These are phyloP conservation scores for Podargus strigoides DNA, from an alignment of 2,797 vertebrate genomes.

Conservation along the genomic window DNA sequence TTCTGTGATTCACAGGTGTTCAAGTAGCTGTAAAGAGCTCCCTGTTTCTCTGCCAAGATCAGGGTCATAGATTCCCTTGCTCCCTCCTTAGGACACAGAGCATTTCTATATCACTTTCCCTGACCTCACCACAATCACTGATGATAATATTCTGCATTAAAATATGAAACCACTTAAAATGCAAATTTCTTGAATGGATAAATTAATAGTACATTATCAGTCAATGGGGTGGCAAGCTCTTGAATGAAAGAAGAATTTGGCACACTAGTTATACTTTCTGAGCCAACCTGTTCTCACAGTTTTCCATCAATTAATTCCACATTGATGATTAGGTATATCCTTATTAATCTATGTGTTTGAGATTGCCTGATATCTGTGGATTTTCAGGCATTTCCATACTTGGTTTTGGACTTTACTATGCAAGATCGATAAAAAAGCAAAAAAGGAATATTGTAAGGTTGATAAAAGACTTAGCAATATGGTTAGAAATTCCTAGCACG, in stretches of 20 bases:
- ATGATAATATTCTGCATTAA: neutral
- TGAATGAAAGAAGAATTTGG: neutral
- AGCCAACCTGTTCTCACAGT: neutral
- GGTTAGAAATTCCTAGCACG: conserved; percentile 16
- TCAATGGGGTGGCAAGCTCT: neutral
- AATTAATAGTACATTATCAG: neutral
- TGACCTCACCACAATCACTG: neutral
- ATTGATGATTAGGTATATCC: neutral
- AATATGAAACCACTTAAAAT: neutral
- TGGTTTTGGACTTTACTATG: neutral
- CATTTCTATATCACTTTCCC: neutral
- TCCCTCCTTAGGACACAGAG: neutral
- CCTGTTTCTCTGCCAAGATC: neutral
- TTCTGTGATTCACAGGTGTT: too few species aligned
- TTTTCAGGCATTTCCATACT: neutral
- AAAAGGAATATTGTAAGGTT: neutral
- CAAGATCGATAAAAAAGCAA: neutral
- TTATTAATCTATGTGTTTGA: neutral
- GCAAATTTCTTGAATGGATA: neutral
- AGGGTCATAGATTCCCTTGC: neutral
- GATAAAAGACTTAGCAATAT: neutral
- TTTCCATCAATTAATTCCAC: neutral
- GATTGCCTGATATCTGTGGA: neutral
- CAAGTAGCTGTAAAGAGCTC: neutral
- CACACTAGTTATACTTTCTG: neutral